phyloP scores from a whole-genome alignment of 2,888 invertebrate species.

The Nymphalis urticae region DNA sequence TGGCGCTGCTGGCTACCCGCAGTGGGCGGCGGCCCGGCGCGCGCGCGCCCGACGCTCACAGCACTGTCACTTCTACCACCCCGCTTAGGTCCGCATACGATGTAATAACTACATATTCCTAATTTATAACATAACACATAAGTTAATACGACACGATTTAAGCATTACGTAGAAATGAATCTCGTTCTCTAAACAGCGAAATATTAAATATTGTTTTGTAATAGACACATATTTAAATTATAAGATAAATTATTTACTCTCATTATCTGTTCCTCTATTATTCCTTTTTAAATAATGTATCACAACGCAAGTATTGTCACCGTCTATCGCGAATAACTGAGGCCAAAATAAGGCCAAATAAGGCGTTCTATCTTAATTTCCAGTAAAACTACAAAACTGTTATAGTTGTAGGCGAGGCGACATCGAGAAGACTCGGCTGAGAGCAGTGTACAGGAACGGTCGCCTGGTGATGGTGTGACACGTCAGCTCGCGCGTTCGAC shows the following conservation, averaged over 20 bases:
- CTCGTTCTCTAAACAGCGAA: background rate
- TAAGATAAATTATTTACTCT: too few species aligned
- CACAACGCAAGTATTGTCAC: too few species aligned
- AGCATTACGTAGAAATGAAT: too few species aligned
- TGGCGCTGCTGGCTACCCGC: conserved; percentile 53
- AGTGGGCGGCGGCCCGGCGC: conserved; percentile 45
- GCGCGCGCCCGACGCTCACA: conserved; percentile 43
- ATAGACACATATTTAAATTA: too few species aligned
- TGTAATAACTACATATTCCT: background rate
- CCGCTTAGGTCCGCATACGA: conserved; percentile 36
- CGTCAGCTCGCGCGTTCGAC: background rate
- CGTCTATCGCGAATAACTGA: too few species aligned
- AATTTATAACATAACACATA: too few species aligned
- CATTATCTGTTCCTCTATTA: too few species aligned
- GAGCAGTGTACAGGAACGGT: conserved; percentile 40
- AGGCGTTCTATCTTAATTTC: too few species aligned
- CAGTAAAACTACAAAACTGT: background rate
- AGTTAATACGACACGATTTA: too few species aligned
- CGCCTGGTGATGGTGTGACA: conserved; percentile 41
- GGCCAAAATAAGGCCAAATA: too few species aligned
- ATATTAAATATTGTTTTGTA: background rate
- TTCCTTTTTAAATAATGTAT: too few species aligned
- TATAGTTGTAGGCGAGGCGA: conserved; percentile 33
- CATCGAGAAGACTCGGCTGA: conserved; percentile 36
- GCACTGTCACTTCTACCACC: conserved; percentile 33